phyloP scores from a whole-genome alignment of 2,113 vertebrate genomes.

The Myiozetetes cayanensis region DNA sequence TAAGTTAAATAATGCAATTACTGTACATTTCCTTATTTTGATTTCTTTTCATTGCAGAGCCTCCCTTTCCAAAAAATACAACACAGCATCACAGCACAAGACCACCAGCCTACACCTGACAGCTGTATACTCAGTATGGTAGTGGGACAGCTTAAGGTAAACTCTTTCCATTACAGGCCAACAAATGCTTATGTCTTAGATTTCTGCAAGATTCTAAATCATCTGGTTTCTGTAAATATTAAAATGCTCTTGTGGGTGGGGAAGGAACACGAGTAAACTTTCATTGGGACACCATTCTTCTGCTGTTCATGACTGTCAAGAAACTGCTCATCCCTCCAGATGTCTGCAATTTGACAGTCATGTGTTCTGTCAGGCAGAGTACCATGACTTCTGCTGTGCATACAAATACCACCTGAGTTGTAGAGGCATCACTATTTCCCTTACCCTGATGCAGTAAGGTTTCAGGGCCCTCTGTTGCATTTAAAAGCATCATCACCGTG shows the following conservation, averaged over 20 bases:
- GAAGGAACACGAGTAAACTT: not conserved
- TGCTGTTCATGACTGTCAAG: not conserved
- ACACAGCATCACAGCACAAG: slow-evolving; percentile 97
- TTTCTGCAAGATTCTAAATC: not conserved
- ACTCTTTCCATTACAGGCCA: slow-evolving; percentile 1
- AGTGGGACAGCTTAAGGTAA: slow-evolving; percentile 98
- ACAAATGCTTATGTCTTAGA: not conserved
- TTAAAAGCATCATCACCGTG: not conserved
- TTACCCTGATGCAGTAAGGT: not conserved
- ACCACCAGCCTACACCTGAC: slow-evolving; percentile 98
- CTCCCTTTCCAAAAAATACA: slow-evolving; percentile 98
- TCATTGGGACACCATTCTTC: not conserved
- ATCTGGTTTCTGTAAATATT: not conserved
- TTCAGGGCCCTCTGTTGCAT: not conserved
- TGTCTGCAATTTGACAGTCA: not conserved
- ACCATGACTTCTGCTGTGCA: not conserved
- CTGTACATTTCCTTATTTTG: not conserved
- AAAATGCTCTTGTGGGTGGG: not conserved
- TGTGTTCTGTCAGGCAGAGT: not conserved
- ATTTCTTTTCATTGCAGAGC: slow-evolving; percentile 77
- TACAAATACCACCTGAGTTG: not conserved
- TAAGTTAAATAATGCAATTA: not conserved
- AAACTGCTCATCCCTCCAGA: not conserved
- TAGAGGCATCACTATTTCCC: not conserved
- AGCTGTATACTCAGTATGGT: slow-evolving; percentile 98